Evolutionary conservation across 2,113 vertebrate species (phyloP).

Genomic region (Cinclus mexicanus): DNA sequence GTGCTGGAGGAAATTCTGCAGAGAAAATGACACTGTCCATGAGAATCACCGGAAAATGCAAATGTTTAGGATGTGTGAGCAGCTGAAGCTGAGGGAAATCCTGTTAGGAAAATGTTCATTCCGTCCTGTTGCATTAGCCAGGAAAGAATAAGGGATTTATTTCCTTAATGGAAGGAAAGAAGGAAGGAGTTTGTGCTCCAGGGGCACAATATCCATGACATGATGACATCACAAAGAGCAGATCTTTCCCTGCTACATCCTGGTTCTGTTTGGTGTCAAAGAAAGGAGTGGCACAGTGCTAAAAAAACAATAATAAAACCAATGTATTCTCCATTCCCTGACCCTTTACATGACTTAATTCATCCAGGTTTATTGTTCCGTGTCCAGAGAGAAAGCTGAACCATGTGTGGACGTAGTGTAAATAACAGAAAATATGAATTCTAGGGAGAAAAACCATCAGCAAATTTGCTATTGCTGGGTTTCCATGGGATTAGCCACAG

Average conservation of each 20-base stretch:
- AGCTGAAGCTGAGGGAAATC: neutral
- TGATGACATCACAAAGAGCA: neutral
- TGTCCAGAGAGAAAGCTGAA: neutral
- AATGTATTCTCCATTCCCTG: neutral
- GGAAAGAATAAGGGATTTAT: neutral
- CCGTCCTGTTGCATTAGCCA: neutral
- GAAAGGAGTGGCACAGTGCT: neutral
- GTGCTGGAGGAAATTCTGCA: neutral
- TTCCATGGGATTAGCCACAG: neutral
- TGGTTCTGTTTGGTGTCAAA: neutral
- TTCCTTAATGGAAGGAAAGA: neutral
- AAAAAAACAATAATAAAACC: neutral
- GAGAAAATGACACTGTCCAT: neutral
- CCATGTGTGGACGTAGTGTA: neutral
- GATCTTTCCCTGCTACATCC: neutral
- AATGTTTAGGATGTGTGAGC: neutral
- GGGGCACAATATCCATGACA: fast-evolving
- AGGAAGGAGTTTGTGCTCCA: neutral
- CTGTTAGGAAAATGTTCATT: neutral
- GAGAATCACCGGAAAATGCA: neutral
- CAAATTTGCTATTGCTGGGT: neutral
- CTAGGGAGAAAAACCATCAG: neutral
- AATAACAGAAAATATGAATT: neutral
- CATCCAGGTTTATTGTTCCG: neutral
- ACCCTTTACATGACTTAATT: neutral